Conservation (phyloP, 2,797 vertebrate species). For the Knipowitschia caucasica region DNA sequence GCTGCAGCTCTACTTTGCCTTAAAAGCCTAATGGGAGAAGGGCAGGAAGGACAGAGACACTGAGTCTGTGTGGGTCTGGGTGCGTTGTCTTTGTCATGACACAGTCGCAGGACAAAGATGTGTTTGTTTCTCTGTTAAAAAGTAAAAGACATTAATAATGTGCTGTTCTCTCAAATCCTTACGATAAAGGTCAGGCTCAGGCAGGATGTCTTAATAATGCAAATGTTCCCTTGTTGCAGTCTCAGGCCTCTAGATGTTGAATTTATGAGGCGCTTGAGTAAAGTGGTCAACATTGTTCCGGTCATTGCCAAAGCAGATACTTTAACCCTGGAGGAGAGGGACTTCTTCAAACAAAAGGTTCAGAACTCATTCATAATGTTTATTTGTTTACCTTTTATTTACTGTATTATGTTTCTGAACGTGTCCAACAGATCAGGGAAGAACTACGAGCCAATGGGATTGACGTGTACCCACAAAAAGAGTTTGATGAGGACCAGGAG, state of each 20-base stretch:
- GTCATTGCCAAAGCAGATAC: constrained; percentile 98
- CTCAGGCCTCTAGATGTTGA: constrained; percentile 94
- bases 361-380: neutral
- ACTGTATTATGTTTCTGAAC: neutral
- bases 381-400: neutral
- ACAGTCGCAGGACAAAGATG: constrained; percentile 7
- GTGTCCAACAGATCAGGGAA: constrained; percentile 82
- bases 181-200: neutral
- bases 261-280: constrained; percentile 97
- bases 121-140: constrained; percentile 9
- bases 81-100: constrained; percentile 14
- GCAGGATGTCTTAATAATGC: constrained; percentile 16
- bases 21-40: constrained; percentile 49
- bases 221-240: constrained; percentile 57
- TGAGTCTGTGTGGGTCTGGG: constrained; percentile 38
- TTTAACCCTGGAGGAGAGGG: constrained; percentile 93
- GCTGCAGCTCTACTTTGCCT: constrained; percentile 59
- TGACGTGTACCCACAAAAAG: constrained; percentile 94
- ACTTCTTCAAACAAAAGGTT: constrained; percentile 96
- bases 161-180: neutral
- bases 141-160: neutral
- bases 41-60: constrained; percentile 38
- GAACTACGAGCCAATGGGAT: constrained; percentile 92
- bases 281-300: constrained; percentile 96
- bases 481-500: constrained; percentile 93